Evolutionary conservation across 2,797 vertebrate species (phyloP).

Genomic region (Mus caroli): DNA sequence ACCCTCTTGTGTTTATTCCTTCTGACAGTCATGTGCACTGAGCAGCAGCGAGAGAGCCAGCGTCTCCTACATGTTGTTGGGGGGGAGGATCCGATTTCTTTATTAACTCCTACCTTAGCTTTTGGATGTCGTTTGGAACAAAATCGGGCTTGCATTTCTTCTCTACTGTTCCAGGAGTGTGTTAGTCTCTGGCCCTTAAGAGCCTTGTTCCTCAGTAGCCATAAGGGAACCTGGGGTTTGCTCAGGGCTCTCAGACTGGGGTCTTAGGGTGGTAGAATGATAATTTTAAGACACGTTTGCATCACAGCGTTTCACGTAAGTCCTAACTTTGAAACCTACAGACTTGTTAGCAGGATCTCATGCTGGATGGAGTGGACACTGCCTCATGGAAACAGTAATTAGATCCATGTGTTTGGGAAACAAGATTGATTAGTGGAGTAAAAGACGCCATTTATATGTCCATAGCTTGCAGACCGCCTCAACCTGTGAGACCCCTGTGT

Average conservation of each 20-base stretch:
- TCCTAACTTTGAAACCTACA: background rate
- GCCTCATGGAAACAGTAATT: background rate
- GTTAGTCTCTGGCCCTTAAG: background rate
- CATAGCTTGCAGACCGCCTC: background rate
- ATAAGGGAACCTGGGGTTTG: background rate
- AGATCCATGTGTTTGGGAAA: background rate
- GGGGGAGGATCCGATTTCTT: background rate
- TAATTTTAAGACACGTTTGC: background rate
- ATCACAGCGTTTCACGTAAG: background rate
- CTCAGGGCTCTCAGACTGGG: background rate
- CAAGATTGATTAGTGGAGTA: slow-evolving; percentile 12
- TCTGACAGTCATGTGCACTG: background rate
- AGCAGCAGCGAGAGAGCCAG: background rate
- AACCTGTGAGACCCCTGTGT: background rate
- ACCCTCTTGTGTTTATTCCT: slow-evolving; percentile 11
- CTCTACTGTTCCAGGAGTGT: background rate
- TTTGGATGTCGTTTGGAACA: background rate
- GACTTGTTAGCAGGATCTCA: background rate
- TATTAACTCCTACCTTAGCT: background rate
- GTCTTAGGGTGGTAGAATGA: background rate
- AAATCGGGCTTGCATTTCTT: slow-evolving; percentile 28
- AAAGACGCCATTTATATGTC: background rate
- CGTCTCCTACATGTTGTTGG: background rate
- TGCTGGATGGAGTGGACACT: background rate
- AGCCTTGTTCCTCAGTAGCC: background rate